Evolutionary conservation across 2,888 invertebrate genomes (phyloP), one percentile per base, ranked within the genome.

Genomic region (Drosophila nr. fundita): DNA sequence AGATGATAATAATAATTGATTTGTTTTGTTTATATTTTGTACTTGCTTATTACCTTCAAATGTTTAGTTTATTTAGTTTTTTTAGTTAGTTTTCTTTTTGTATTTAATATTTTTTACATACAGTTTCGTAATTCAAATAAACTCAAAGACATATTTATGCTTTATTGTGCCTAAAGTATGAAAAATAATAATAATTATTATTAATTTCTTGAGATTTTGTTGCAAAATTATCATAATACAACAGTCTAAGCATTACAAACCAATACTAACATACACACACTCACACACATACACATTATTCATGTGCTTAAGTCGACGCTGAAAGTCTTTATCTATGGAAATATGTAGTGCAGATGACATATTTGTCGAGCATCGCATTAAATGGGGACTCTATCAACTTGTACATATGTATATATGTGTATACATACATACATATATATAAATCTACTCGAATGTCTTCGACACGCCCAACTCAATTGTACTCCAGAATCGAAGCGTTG

Each of bases 401-500:
- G 11, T n/a, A 38, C 32, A 13, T 21, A 15, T 7, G 6, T n/a
- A 38, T 38, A 13, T 21, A 15, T 7, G 15, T 4, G 7, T 42
- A 11, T 10, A 5, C 13, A 13, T 48, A 38, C 21, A 49, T 34
- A 10, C 15, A 36, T 49, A 50, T 29, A 7, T 24, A 50, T 34
- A 21, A 13, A 21, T n/a, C 29, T 42, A 40, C 45, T 58, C 77
- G 71, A 69, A 77, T 86, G 83, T 84, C 87, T 80, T 73, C 72
- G 73, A 70, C 83, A 84, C 84, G 60, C 75, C 87, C 84, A 71
- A 54, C 69, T 84, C 80, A 63, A 83, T 83, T 87, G 87, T 82
- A 60, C 55, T 80, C 68, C 60, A 76, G 64, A 68, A 63, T 63
- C 68, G 70, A 65, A 68, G 67, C 62, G 42, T 45, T 40, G 48